Percentiles rank a stretch among this genome's conserved stretches.
Evolutionary conservation across 1,140 invertebrate genomes (phyloP).

Genomic region (Cotesia glomerata): DNA sequence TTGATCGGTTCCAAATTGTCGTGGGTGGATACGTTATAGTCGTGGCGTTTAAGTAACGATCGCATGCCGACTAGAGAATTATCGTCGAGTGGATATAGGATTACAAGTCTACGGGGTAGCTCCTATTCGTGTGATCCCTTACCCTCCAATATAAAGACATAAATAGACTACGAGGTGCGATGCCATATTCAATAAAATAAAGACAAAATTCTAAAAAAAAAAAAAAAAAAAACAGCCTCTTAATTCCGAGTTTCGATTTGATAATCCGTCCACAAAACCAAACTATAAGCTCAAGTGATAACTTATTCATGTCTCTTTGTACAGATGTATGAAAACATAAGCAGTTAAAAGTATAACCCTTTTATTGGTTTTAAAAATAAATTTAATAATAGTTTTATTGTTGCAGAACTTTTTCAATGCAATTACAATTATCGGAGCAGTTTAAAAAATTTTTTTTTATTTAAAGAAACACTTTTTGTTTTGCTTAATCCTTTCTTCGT

Average conservation of each 20-base stretch:
- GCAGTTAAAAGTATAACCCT: too few species aligned
- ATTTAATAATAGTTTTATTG: too few species aligned
- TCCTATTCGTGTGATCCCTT: conserved; percentile 7
- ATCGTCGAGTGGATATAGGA: conserved; percentile 50
- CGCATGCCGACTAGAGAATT: conserved; percentile 57
- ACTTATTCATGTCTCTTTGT: too few species aligned
- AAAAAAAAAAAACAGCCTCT: conserved; percentile 38
- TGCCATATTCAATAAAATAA: background rate
- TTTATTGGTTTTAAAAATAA: too few species aligned
- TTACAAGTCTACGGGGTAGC: conserved; percentile 38
- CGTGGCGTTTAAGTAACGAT: conserved; percentile 55
- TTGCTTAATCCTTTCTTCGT: too few species aligned
- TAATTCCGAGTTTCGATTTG: conserved; percentile 55
- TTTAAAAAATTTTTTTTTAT: too few species aligned
- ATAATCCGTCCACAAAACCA: conserved; percentile 4
- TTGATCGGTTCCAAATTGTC: background rate
- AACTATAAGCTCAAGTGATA: background rate
- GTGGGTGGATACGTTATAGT: conserved; percentile 37
- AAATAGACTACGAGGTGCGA: background rate
- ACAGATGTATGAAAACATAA: too few species aligned
- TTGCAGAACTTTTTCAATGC: too few species aligned
- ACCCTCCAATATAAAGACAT: conserved; percentile 8
- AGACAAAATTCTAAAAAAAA: background rate
- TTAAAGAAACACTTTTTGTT: too few species aligned
- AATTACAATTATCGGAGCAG: too few species aligned